Evolutionary conservation across 1,140 invertebrate genomes (phyloP).

Genomic region (Pseudoatta argentina): DNA sequence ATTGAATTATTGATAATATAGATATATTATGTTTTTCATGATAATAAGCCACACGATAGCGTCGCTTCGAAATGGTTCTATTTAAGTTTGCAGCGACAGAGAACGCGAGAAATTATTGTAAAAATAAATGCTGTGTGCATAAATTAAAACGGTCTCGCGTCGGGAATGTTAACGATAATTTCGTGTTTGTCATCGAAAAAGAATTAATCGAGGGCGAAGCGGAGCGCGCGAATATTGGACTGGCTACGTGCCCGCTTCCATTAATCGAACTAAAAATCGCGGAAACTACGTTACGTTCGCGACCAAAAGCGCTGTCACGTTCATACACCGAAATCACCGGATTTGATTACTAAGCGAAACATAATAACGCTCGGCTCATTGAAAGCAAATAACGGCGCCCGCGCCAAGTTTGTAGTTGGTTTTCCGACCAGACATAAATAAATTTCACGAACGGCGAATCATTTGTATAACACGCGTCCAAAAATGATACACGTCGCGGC

Average conservation of each 20-base stretch:
- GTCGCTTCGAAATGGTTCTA: neutral
- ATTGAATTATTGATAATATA: conserved; percentile 18
- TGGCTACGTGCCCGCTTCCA: conserved; percentile 68
- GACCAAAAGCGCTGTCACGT: conserved; percentile 70
- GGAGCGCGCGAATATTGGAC: conserved; percentile 72
- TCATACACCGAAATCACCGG: conserved; percentile 70
- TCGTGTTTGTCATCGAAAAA: conserved; percentile 73
- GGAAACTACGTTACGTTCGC: conserved; percentile 68
- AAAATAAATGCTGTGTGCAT: conserved; percentile 63
- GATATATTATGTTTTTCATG: conserved; percentile 32
- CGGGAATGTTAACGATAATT: conserved; percentile 71
- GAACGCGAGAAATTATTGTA: conserved; percentile 54
- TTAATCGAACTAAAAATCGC: conserved; percentile 76
- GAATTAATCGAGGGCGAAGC: conserved; percentile 38
- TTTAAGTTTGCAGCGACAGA: conserved; percentile 47
- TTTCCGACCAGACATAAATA: conserved; percentile 57
- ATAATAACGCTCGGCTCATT: conserved; percentile 64
- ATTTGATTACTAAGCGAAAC: conserved; percentile 66
- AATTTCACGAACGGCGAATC: conserved; percentile 59
- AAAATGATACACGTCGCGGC: conserved; percentile 45
- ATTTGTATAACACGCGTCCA: conserved; percentile 53
- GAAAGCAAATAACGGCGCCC: conserved; percentile 58
- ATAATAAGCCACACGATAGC: conserved; percentile 44
- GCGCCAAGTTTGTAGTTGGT: conserved; percentile 54
- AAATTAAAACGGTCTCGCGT: conserved; percentile 61